Conservation (phyloP, 2,113 vertebrate species). For the Syngnathoides biaculeatus region DNA sequence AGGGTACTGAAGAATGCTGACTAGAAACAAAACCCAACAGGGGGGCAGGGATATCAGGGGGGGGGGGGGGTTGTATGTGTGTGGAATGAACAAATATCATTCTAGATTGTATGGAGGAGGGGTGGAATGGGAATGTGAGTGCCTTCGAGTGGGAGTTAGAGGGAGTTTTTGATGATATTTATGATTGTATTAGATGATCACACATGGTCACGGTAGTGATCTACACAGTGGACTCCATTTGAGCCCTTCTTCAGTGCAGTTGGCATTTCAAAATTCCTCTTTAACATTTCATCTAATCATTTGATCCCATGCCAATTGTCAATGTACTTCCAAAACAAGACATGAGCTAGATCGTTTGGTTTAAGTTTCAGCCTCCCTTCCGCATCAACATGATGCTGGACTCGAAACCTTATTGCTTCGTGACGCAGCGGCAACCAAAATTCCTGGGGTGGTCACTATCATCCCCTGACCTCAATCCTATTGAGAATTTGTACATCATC, state of each 20-base stretch:
- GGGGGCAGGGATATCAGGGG: not conserved
- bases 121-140: slow-evolving; percentile 11
- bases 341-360: slow-evolving; percentile 27
- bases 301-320: slow-evolving; percentile 8
- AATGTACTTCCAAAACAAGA: slow-evolving; percentile 27
- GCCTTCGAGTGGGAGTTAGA: too few species aligned
- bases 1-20: slow-evolving; percentile 8
- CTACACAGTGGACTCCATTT: slow-evolving; percentile 21
- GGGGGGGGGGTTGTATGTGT: not conserved
- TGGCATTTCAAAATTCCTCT: slow-evolving; percentile 12
- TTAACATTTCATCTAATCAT: slow-evolving; percentile 2
- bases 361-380: slow-evolving; percentile 13
- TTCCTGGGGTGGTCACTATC: not conserved
- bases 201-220: slow-evolving; percentile 59
- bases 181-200: slow-evolving; percentile 64
- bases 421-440: not conserved
- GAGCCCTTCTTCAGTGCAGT: slow-evolving; percentile 28
- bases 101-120: slow-evolving; percentile 42
- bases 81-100: slow-evolving; percentile 7
- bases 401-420: not conserved
- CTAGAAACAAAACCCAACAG: slow-evolving; percentile 19
- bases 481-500: not conserved
- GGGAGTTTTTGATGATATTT: too few species aligned
- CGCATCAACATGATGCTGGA: not conserved
- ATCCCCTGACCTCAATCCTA: not conserved